Percentiles rank a stretch among this genome's conserved stretches.
These are phyloP conservation scores for Thermophis baileyi DNA, from an alignment of 2,113 vertebrate species.

Conservation along the genomic window DNA sequence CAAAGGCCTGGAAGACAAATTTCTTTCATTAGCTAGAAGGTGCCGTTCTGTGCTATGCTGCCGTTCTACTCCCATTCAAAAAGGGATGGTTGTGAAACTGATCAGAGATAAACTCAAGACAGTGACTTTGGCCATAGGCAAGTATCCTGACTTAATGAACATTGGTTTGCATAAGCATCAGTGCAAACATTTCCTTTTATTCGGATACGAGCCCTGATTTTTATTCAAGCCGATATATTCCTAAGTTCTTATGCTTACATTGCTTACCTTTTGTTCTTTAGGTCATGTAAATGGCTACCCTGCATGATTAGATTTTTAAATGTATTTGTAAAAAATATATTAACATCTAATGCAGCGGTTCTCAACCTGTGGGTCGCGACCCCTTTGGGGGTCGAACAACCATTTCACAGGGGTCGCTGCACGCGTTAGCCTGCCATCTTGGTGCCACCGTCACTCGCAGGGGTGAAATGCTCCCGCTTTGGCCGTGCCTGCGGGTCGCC, in stretches of 20 bases:
- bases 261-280: background rate
- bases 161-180: background rate
- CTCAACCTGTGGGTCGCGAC: no score
- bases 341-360: no score
- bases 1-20: slow-evolving; percentile 85
- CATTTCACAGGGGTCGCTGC: no score
- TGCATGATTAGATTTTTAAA: background rate
- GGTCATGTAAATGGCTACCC: background rate
- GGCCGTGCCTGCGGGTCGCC: no score
- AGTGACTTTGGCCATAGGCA: slow-evolving; percentile 96
- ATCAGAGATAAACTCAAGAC: slow-evolving; percentile 94
- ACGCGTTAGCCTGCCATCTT: no score
- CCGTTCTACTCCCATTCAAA: slow-evolving; percentile 92
- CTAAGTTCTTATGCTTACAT: background rate
- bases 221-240: background rate
- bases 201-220: background rate
- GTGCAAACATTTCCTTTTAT: background rate
- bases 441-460: no score
- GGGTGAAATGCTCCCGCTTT: no score
- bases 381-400: no score
- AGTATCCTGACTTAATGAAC: slow-evolving; percentile 35
- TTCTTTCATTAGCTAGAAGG: slow-evolving; percentile 83
- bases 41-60: slow-evolving; percentile 93
- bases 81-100: slow-evolving; percentile 96
- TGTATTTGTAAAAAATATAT: background rate